These are phyloP conservation scores for Solenodon paradoxus DNA, from an alignment of 2,113 vertebrate genomes.

Conservation along the genomic window DNA sequence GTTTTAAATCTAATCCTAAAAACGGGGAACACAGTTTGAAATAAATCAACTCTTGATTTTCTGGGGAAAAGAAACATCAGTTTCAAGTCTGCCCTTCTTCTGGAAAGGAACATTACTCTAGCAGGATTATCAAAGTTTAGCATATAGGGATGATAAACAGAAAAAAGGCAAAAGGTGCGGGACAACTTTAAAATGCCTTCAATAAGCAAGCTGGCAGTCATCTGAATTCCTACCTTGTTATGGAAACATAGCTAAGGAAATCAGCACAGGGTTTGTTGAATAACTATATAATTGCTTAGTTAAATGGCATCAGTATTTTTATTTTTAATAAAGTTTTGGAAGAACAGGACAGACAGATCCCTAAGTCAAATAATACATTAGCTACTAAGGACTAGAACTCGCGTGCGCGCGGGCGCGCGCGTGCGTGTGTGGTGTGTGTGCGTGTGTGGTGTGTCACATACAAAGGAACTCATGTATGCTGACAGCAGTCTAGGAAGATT, in stretches of 20 bases:
- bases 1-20: not conserved
- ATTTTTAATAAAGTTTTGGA: not conserved
- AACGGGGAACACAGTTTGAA: not conserved
- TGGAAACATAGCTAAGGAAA: not conserved
- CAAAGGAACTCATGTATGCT: not conserved
- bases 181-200: not conserved
- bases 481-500: not conserved
- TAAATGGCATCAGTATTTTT: not conserved
- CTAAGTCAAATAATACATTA: not conserved
- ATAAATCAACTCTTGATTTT: conserved; percentile 5
- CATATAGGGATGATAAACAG: not conserved
- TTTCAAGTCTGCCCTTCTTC: not conserved
- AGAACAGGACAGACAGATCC: not conserved
- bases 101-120: not conserved
- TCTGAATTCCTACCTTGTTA: not conserved
- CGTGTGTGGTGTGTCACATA: not conserved
- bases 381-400: not conserved
- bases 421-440: not conserved
- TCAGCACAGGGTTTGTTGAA: not conserved
- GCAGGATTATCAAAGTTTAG: not conserved
- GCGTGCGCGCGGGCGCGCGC: not conserved
- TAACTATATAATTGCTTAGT: not conserved
- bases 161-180: not conserved
- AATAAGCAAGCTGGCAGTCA: conserved; percentile 12
- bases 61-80: not conserved